Conservation (phyloP, 2,888 invertebrate genomes). For the Spodoptera littoralis region DNA sequence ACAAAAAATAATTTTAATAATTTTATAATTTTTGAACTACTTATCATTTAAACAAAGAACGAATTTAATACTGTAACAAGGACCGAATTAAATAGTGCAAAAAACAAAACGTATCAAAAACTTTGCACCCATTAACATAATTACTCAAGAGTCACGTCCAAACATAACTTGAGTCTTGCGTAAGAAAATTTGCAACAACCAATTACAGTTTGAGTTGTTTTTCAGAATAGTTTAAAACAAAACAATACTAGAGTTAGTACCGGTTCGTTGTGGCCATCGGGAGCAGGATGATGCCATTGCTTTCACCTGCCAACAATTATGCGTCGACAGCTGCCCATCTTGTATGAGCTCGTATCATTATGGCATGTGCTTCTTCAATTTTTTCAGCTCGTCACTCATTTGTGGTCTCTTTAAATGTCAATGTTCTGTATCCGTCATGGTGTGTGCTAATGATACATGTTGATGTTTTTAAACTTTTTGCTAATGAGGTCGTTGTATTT, state of each 20-base stretch:
- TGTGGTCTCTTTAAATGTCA: constrained; percentile 25
- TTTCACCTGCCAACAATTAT: constrained; percentile 70
- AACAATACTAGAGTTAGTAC: constrained; percentile 52
- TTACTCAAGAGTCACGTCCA: constrained; percentile 44
- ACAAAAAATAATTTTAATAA: too few species aligned
- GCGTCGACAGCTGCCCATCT: constrained; percentile 52
- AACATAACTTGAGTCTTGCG: constrained; percentile 35
- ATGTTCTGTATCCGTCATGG: constrained; percentile 7
- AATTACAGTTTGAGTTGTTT: constrained; percentile 46
- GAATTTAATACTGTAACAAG: constrained; percentile 7
- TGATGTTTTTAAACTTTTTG: not conserved
- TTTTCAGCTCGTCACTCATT: constrained; percentile 20
- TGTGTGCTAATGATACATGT: not conserved
- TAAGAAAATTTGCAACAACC: constrained; percentile 41
- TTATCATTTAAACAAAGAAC: constrained; percentile 5
- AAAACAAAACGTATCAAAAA: constrained; percentile 11
- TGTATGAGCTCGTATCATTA: constrained; percentile 22
- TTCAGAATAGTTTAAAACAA: constrained; percentile 51
- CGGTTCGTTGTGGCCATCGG: constrained; percentile 44
- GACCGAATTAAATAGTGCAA: constrained; percentile 19
- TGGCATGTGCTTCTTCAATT: constrained; percentile 29
- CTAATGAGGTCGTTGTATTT: not conserved
- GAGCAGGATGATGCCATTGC: constrained; percentile 45
- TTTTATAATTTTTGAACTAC: not conserved
- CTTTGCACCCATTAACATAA: constrained; percentile 45